Evolutionary conservation across 2,113 vertebrate species (phyloP), one percentile per base, ranked within the genome.

Genomic region (Prietella phreatophila): DNA sequence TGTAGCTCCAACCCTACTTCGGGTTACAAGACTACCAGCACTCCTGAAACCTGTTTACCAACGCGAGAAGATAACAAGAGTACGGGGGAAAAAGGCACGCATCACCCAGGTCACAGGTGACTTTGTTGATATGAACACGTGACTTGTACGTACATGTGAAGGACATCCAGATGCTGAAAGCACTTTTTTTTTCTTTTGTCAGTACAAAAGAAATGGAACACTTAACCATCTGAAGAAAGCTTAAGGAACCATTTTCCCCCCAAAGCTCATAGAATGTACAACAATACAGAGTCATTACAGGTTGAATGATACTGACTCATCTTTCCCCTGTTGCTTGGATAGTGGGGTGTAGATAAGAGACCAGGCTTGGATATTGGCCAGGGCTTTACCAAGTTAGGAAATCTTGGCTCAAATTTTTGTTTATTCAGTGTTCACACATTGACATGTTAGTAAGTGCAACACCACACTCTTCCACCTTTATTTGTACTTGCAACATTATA

Each of bases 361-460:
- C 13, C n/a, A 79, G 76, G 76, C 76, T 55, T 79, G 76, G 50
- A 30, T 30, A 65, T 39, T 30, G 14, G 30, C 67, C 69, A 85
- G 55, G 7, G 36, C 22, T 76, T 67, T 10, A 19, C 82, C 39
- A 50, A 67, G 55, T 76, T 58, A 53, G 22, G 30, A 75, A 36
- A 58, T 9, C 65, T 39, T 75, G 33, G 47, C 30, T 39, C 69
- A 85, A 60, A 85, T 85, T 53, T 75, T 63, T 65, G 56, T 65
- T 60, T 83, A 60, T 83, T 65, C 82, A 83, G 50, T 79, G 76
- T 79, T 79, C 50, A 55, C 50, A 30, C 47, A 79, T 79, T 79
- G 76, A 55, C 76, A 79, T 79, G 27, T 53, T 42, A 39, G 17
- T 73, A 73, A 73, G 69, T 39, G 19, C 33, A 39, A 73, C 8